Base-by-base conservation (phyloP, 2,888 invertebrate genomes). In the Eurois occulta region DNA sequence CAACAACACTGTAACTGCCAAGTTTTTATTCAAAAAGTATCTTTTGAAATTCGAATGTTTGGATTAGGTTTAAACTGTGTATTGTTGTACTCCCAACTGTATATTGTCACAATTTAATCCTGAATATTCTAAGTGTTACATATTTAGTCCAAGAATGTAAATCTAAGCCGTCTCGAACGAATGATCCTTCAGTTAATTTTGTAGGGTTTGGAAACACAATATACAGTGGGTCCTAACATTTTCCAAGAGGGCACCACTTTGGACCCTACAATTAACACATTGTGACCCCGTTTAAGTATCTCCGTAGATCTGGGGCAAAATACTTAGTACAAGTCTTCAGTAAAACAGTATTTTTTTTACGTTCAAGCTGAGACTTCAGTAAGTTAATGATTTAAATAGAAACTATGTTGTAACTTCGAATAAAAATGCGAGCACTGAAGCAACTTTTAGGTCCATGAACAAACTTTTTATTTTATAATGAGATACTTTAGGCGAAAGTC, bases 231-330 rank as follows among this genome's bases (percentile, higher is more conserved):
- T 24, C 41, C 46, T 16, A 60, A 72, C 58, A 80, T 84, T 83
- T 72, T 72, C 81, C 67, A 24, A 62, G 35, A 41, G 48, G 58
- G 21, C 66, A 46, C 24, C 73, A 41, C 46, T 78, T 52, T 32
- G 1, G 52, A 60, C 46, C 68, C 28, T 71, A 62, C 55, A 66
- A 80, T 70, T 83, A 83, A 64, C 70, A 62, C 62, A 73, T 71
- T 58, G 66, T 55, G 24, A 62, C 18, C 62, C n/a, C 1, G 46
- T 41, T 68, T 69, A 72, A 78, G 24, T 58, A 67, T 58, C 58
- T 65, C 3, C 11, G 28, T 65, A n/a, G 48, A 43, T 60, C 13
- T 62, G 21, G 21, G 32, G n/a, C 55, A 58, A 78, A 77, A 58
- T 69, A 38, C 10, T 35, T 70, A 24, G 21, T 16, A 24, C 21